Base-by-base conservation (phyloP, 1,140 invertebrate species). In the Lutraria rhynchaena region DNA sequence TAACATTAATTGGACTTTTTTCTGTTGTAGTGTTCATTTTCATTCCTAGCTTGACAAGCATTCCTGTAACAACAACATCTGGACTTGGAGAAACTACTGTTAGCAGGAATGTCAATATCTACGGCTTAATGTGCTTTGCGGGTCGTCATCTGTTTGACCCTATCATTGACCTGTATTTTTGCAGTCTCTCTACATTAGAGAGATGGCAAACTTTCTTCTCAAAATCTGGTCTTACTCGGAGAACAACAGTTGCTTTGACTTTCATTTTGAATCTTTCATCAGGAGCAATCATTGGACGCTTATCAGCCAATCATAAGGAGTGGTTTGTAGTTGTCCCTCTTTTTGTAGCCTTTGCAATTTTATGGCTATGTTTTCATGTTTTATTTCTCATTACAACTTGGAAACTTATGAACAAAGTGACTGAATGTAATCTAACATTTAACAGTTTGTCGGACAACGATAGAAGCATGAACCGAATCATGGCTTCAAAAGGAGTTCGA, bases 311-410 rank as follows among this genome's bases (percentile, higher is more conserved):
- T 78, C 91, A 92, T 65, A 91, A 92, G 70, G 91, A 92, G 61
- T 92, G 91, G 91, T 91, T 85, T 73, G 85, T 92, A 9, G 90
- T 92, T 1, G 87, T 91, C 13, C 90, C 90, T 27, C 46, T 92
- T 13, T 91, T 87, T 81, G 63, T 85, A n/a, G 81, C 83, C 9
- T 84, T 88, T 74, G 87, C 84, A 11, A 29, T 88, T 24, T 41
- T 91, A 17, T 92, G 91, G 91, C 67, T 91, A 19, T 82, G 85
- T 63, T 90, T 89, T 61, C 91, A 91, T 81, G 31, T 89, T 4
- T 81, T 89, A 9, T 90, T 82, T 49, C 83, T 91, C 55, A 83
- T 89, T 9, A 87, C 87, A 1, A 88, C 84, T 29, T 92, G 90
- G 91, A 89, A 89, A 69, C 82, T 92, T 3, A 90, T 90, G 87